Evolutionary conservation across 2,113 vertebrate genomes (phyloP).

Genomic region (Dryoscopus gambensis): DNA sequence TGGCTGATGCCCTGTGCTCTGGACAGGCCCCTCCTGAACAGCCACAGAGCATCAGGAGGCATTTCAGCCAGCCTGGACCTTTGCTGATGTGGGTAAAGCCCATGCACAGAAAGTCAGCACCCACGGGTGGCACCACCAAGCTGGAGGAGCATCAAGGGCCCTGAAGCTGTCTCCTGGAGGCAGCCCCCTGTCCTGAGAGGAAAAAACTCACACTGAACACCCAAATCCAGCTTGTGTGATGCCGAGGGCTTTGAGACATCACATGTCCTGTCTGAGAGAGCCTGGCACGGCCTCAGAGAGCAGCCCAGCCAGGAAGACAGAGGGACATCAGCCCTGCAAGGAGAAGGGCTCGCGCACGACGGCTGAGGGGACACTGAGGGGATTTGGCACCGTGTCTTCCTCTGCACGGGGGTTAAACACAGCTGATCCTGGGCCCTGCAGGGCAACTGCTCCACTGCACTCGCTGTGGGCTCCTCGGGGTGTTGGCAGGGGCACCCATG

Average conservation of each 20-base stretch:
- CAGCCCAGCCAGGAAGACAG: neutral
- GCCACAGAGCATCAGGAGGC: neutral
- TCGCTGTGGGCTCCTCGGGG: rapidly evolving
- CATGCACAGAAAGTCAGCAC: neutral
- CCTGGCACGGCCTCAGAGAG: neutral
- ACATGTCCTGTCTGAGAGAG: no score
- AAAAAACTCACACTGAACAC: neutral
- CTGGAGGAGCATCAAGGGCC: neutral
- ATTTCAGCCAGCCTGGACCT: neutral
- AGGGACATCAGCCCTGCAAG: neutral
- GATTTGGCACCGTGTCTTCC: neutral
- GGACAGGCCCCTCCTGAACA: neutral
- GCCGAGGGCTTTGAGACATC: neutral
- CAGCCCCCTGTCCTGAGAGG: neutral
- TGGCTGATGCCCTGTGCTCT: neutral
- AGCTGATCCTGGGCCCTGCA: neutral
- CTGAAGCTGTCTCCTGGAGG: neutral
- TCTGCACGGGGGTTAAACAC: rapidly evolving
- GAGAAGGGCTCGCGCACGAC: neutral
- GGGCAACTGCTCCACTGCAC: rapidly evolving
- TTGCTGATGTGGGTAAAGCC: neutral
- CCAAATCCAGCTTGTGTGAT: neutral
- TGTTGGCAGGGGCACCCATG: neutral
- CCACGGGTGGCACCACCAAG: neutral
- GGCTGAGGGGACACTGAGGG: neutral